These are phyloP conservation scores for Dryobotodes eremita DNA, from an alignment of 2,888 invertebrate species.

Conservation along the genomic window DNA sequence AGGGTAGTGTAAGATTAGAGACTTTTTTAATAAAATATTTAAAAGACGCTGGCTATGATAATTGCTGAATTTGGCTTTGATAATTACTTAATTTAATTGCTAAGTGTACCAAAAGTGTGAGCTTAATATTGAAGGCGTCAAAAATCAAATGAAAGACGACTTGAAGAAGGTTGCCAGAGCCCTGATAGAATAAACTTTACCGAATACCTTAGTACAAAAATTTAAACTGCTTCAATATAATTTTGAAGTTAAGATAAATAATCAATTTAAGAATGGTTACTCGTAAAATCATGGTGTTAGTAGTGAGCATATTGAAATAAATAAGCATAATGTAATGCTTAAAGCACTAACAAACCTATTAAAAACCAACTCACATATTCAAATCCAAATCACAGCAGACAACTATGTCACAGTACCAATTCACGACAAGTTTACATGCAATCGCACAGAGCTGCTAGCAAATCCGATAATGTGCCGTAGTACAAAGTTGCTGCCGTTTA, in stretches of 20 bases:
- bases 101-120: background rate
- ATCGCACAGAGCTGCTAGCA: constrained; percentile 72
- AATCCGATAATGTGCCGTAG: constrained; percentile 87
- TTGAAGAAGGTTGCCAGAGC: background rate
- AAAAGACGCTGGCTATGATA: too few relatives aligned
- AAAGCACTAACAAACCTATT: constrained; percentile 4
- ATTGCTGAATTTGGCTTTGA: background rate
- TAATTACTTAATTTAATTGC: background rate
- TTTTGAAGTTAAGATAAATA: background rate
- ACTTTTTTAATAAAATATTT: background rate
- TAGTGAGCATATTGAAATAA: background rate
- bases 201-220: background rate
- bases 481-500: constrained; percentile 88
- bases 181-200: background rate
- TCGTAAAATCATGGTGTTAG: background rate
- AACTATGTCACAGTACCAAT: constrained; percentile 55
- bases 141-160: background rate
- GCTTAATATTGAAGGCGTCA: background rate
- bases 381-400: constrained; percentile 45
- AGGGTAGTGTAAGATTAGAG: constrained; percentile 67
- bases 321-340: background rate
- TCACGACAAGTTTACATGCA: constrained; percentile 35
- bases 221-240: background rate
- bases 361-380: constrained; percentile 7
- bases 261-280: background rate